Percentiles rank a stretch among this genome's conserved stretches.
Conservation (phyloP, 2,797 vertebrate species). For the Lepus townsendii region DNA sequence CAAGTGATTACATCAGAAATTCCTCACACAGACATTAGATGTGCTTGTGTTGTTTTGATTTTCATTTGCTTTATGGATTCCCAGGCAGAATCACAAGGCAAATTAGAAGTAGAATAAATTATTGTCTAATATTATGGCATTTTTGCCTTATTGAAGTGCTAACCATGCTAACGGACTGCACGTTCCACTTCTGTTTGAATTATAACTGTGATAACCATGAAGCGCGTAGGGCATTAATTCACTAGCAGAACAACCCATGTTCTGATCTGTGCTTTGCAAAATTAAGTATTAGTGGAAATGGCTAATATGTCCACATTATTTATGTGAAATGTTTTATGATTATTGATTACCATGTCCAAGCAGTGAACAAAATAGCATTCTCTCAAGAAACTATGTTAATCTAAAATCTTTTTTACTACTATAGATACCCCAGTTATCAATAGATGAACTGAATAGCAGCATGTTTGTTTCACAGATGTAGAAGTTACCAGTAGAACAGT, state of each 20-base stretch:
- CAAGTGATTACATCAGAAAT: conserved; percentile 62
- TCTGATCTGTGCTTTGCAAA: conserved; percentile 67
- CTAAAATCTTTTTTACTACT: conserved; percentile 87
- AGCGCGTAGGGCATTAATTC: conserved; percentile 43
- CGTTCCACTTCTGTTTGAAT: conserved; percentile 74
- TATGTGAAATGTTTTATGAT: conserved; percentile 38
- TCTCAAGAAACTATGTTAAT: conserved; percentile 86
- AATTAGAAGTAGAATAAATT: conserved; percentile 65
- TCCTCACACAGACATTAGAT: conserved; percentile 37
- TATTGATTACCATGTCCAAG: conserved; percentile 71
- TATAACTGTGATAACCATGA: conserved; percentile 43
- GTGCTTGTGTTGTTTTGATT: conserved; percentile 56
- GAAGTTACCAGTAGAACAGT: conserved; percentile 89
- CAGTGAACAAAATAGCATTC: conserved; percentile 72
- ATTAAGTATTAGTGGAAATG: conserved; percentile 63
- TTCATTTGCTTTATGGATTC: conserved; percentile 61
- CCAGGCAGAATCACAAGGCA: conserved; percentile 42
- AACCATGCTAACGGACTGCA: conserved; percentile 33
- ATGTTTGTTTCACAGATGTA: conserved; percentile 93
- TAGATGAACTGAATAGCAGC: conserved; percentile 92
- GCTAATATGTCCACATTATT: conserved; percentile 65
- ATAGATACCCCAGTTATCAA: conserved; percentile 92
- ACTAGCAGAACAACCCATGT: conserved; percentile 44
- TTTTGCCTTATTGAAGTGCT: conserved; percentile 62
- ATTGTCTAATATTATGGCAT: conserved; percentile 55